Evolutionary conservation across 30 jellyfish, hydroid and myxozoan species (phyloP).

Genomic region (Aurelia sp.): DNA sequence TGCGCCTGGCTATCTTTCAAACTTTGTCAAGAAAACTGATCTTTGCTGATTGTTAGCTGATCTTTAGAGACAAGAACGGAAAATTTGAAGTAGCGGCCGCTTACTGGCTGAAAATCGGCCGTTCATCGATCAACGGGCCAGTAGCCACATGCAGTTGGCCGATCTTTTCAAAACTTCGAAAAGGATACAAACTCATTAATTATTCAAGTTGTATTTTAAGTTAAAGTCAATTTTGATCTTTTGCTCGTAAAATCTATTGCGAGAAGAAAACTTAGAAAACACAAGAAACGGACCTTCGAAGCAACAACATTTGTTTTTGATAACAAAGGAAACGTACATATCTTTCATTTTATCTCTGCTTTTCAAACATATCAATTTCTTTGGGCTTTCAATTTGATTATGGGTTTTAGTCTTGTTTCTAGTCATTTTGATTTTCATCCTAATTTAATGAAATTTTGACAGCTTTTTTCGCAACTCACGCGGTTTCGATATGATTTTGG

Average conservation of each 20-base stretch:
- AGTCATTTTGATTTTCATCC: too few relatives aligned
- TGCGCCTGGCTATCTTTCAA: too few relatives aligned
- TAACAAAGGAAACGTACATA: not conserved
- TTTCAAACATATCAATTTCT: not conserved
- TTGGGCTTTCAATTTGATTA: too few relatives aligned
- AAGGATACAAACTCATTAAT: not conserved
- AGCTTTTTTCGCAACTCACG: too few relatives aligned
- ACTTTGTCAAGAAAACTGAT: too few relatives aligned
- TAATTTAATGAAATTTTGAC: too few relatives aligned
- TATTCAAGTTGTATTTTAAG: not conserved
- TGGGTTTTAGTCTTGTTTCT: too few relatives aligned
- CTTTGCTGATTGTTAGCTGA: too few relatives aligned
- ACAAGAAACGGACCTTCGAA: constrained; percentile 13
- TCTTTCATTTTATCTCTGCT: not conserved
- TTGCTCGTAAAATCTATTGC: constrained; percentile 35
- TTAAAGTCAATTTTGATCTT: constrained; percentile 35
- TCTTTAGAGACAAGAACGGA: too few relatives aligned
- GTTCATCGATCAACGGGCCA: not conserved
- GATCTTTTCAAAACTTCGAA: not conserved
- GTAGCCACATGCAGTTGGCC: not conserved
- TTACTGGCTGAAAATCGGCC: not conserved
- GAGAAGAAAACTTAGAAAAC: not conserved
- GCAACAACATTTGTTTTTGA: not conserved
- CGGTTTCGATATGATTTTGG: too few relatives aligned
- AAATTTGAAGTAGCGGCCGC: not conserved